Evolutionary conservation across 2,113 vertebrate genomes (phyloP), one percentile per base, ranked within the genome.

Genomic region (Rhabdomys dilectus): DNA sequence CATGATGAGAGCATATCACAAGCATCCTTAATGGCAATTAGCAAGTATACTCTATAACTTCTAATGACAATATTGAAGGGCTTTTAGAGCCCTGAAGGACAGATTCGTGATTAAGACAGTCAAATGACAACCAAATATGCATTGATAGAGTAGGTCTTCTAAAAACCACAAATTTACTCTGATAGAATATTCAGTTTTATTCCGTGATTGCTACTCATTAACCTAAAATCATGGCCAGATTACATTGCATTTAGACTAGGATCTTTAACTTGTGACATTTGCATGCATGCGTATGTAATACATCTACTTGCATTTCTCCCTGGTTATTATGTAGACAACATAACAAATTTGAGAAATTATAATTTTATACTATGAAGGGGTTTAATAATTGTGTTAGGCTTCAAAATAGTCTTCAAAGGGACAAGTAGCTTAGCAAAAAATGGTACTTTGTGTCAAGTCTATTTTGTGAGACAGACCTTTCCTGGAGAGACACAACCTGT

Each of bases 161-260:
- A 87, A 91, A 72, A 56, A 31, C 64, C 21, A 60, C 2, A 72
- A 45, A 84, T 12, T 78, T 62, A 86, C 8, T 42, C 7, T 48
- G 34, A 93, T 70, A 64, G 26, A 89, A 51, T 85, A 93, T 68
- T 88, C 21, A 78, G 7, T 56, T 89, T 58, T 39, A 17, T 51
- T 60, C 8, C 70, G 12, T 11, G 42, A 89, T 93, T 73, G 4
- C 3, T 88, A 34, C 36, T 92, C 24, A n/a, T 58, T 91, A 72
- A 24, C 88, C 36, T 31, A 72, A 97, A 82, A 89, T 93, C 13
- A 93, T 51, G 29, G 5, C 13, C 77, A 76, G 17, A 73, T 78
- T 72, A 62, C 5, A 85, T 13, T 78, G 15, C 4, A 62, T 45
- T 53, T 68, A 51, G 76, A 58, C 39, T 24, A 48, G 48, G 34